These are phyloP conservation scores for Leucozona laternaria DNA, from an alignment of 2,888 invertebrate genomes.

Conservation along the genomic window DNA sequence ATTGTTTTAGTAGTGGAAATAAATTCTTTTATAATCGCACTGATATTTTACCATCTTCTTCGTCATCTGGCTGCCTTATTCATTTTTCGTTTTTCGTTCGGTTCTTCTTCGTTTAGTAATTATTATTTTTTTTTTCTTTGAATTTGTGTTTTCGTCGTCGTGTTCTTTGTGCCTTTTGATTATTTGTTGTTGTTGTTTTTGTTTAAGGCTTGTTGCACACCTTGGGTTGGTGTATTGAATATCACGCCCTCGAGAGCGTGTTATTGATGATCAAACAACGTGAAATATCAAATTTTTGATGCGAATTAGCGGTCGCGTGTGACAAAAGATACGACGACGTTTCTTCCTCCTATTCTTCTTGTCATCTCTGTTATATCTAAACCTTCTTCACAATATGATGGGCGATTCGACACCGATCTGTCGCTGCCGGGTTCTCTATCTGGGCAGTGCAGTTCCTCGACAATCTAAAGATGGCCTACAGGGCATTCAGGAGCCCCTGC, in stretches of 20 bases:
- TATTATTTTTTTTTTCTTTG: constrained; percentile 2
- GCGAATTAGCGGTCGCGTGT: constrained; percentile 68
- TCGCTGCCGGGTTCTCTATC: constrained; percentile 97
- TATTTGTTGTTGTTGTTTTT: not conserved
- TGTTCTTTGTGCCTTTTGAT: constrained; percentile 35
- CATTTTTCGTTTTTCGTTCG: constrained; percentile 38
- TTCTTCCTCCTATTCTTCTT: constrained; percentile 10
- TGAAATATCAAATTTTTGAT: constrained; percentile 71
- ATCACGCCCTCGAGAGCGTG: constrained; percentile 74
- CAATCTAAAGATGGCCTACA: constrained; percentile 99
- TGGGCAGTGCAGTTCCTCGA: constrained; percentile 98
- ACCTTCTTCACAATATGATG: constrained; percentile 80
- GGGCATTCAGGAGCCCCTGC: constrained; percentile 98
- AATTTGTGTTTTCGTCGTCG: constrained; percentile 46
- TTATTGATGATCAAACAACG: constrained; percentile 64
- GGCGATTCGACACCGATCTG: constrained; percentile 96
- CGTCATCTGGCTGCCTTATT: constrained; percentile 35
- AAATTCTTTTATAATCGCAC: constrained; percentile 60
- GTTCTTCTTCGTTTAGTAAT: constrained; percentile 57
- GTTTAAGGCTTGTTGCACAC: constrained; percentile 40
- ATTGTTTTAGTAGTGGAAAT: constrained; percentile 29
- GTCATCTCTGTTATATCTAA: not conserved
- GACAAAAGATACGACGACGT: constrained; percentile 42
- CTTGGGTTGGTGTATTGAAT: constrained; percentile 69
- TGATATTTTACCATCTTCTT: constrained; percentile 52